phyloP scores from a whole-genome alignment of 2,113 vertebrate genomes.

The Pseudopipra pipra region DNA sequence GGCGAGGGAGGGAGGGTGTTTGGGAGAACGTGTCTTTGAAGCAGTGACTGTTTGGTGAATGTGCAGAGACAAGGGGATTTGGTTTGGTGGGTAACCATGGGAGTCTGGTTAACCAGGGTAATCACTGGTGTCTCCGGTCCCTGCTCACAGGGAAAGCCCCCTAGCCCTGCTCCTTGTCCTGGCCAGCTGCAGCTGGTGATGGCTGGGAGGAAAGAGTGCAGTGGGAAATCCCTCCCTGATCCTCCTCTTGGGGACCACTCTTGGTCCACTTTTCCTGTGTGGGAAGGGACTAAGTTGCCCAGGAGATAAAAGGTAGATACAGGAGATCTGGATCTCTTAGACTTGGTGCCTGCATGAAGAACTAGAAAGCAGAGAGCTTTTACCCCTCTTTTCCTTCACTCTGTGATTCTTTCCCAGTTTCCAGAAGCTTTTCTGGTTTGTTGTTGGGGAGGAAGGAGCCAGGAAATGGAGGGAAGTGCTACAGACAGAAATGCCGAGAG shows the following conservation, averaged over 20 bases:
- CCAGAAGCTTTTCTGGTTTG: neutral
- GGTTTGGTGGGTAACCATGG: neutral
- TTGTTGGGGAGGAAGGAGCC: neutral
- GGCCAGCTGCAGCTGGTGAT: neutral
- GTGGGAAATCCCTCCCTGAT: neutral
- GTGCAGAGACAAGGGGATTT: neutral
- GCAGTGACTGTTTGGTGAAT: neutral
- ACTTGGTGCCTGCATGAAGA: neutral
- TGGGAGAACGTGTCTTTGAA: slow-evolving; percentile 23
- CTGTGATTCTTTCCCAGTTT: neutral
- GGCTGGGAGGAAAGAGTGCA: neutral
- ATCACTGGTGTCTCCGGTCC: neutral
- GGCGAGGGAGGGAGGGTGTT: slow-evolving; percentile 31
- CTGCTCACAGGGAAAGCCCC: neutral
- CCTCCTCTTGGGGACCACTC: neutral
- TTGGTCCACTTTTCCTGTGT: neutral
- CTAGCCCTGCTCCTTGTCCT: neutral
- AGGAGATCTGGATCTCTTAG: neutral
- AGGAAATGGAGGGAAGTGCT: neutral
- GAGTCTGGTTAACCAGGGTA: neutral
- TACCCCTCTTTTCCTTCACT: neutral
- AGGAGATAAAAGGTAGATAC: neutral
- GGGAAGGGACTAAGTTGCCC: neutral
- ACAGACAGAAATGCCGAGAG: neutral
- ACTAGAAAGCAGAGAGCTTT: neutral